A percentile compares a stretch with the other conserved stretches of the same genome.
Evolutionary conservation across 2,888 invertebrate genomes (phyloP).

Genomic region (Ectropis crepuscularia): DNA sequence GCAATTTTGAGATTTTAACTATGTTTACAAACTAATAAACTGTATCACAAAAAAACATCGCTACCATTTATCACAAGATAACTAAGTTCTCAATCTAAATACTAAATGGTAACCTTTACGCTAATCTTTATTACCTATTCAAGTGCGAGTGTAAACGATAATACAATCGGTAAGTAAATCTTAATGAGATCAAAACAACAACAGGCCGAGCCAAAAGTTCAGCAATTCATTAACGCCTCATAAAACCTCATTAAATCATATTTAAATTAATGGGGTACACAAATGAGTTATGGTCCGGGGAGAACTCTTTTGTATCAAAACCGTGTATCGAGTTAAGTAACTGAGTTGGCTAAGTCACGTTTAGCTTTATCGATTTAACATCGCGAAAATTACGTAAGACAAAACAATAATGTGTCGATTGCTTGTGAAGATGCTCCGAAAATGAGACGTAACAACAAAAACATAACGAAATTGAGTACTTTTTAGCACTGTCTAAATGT

Average conservation of each 20-base stretch:
- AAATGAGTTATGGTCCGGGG: conserved; percentile 69
- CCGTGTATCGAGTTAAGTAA: conserved; percentile 69
- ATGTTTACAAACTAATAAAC: too few relatives aligned
- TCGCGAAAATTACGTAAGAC: conserved; percentile 68
- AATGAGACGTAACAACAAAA: not conserved
- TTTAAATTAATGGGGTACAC: conserved; percentile 72
- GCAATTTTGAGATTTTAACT: too few relatives aligned
- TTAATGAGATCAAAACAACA: conserved; percentile 32
- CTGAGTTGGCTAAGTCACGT: conserved; percentile 76
- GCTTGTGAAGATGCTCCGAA: conserved; percentile 18
- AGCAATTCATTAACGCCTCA: conserved; percentile 62
- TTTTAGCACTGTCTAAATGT: too few relatives aligned
- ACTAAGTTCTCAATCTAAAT: not conserved
- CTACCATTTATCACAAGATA: too few relatives aligned
- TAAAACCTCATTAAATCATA: conserved; percentile 67
- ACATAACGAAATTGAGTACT: not conserved
- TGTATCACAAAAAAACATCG: too few relatives aligned
- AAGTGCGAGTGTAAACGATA: conserved; percentile 18
- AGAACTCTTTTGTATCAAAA: conserved; percentile 68
- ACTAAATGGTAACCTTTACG: conserved; percentile 8
- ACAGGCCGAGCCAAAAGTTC: conserved; percentile 22
- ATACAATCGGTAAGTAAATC: conserved; percentile 23
- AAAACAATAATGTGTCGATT: conserved; percentile 53
- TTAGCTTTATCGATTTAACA: conserved; percentile 66
- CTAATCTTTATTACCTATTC: conserved; percentile 9